A percentile compares a stretch with the other conserved stretches of the same genome.
These are phyloP conservation scores for Coptotermes formosanus DNA, from an alignment of 1,140 invertebrate genomes.

Conservation along the genomic window DNA sequence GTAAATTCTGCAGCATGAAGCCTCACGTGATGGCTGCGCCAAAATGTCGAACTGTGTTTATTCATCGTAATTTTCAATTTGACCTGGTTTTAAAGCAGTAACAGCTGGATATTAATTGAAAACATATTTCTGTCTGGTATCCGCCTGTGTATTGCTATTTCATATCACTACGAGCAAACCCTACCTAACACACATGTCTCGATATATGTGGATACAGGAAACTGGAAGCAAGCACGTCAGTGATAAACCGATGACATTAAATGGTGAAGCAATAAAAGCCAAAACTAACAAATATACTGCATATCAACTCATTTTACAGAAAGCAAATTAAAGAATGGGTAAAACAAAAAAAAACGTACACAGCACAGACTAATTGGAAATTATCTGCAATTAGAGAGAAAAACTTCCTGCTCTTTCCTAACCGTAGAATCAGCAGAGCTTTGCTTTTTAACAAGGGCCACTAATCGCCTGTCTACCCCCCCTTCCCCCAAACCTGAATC, in stretches of 20 bases:
- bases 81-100: not conserved
- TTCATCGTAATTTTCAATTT: not conserved
- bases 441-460: not conserved
- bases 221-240: not conserved
- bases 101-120: not conserved
- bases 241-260: not conserved
- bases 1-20: not conserved
- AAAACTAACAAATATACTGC: not conserved
- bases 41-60: not conserved
- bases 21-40: too few relatives aligned
- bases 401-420: too few relatives aligned
- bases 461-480: not conserved
- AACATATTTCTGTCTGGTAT: not conserved
- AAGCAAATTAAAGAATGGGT: not conserved
- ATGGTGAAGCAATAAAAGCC: not conserved
- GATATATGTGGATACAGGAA: too few relatives aligned
- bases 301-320: not conserved
- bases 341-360: not conserved
- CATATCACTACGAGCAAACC: too few relatives aligned
- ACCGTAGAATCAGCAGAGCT: not conserved
- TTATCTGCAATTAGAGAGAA: not conserved
- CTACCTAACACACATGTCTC: too few relatives aligned
- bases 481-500: not conserved
- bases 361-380: not conserved
- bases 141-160: not conserved